Base-by-base conservation (phyloP, 2,888 invertebrate species). In the Perizoma flavofasciatum region DNA sequence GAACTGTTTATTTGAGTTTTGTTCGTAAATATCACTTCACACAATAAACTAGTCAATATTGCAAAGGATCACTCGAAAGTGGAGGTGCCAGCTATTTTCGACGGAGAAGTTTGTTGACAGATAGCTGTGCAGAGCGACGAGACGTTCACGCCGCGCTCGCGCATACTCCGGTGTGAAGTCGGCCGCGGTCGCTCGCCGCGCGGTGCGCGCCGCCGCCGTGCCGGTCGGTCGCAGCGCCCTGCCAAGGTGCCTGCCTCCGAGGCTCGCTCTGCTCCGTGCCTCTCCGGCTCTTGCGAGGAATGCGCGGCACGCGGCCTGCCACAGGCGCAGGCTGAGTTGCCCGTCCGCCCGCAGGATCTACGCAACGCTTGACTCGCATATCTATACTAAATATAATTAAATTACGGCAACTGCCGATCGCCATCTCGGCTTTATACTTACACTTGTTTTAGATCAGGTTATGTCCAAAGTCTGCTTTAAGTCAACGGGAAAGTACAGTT, bases 401-500 rank as follows among this genome's bases (percentile, higher is more conserved):
- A 89, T 89, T 88, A n/a, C n/a, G n/a, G 91, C 92, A 89, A 90
- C 83, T 82, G 74, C 80, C 82, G 81, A 88, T 87, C 82, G 81
- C 85, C 85, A 87, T 85, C 84, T 81, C 82, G 76, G 71, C 79
- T 79, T 79, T 88, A 82, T 87, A 88, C 86, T 85, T 86, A 85
- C 85, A 89, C 88, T 88, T 88, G 85, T 83, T 86, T 86, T 85
- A 88, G 88, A 91, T 89, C 91, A 90, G 86, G 92, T 91, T 91
- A 79, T 86, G 83, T 86, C 90, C 87, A 92, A 92, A 91, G 88
- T 89, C 85, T 76, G 86, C 80, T 89, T 90, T 87, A 90, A 91
- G 84, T 89, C 90, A 90, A 90, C 92, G 88, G 89, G 89, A 92
- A 92, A 89, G 90, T 91, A 92, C 92, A 89, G 92, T 92, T 92